Percentiles rank a stretch among this genome's conserved stretches.
Evolutionary conservation across 2,113 vertebrate genomes (phyloP).

Genomic region (Genyomyrus donnyi): DNA sequence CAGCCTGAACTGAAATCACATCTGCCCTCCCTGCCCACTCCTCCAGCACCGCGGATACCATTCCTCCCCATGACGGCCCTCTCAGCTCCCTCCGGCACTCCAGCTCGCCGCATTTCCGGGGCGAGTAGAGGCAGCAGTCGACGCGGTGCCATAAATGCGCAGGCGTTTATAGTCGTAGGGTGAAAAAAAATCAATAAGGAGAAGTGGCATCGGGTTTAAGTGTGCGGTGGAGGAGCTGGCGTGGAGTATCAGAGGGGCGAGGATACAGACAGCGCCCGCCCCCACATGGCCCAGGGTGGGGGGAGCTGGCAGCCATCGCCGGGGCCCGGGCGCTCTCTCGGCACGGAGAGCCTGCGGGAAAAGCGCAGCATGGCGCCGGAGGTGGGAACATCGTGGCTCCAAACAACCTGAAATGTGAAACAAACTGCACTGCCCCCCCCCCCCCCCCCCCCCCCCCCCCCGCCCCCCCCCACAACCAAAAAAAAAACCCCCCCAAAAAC

Average conservation of each 20-base stretch:
- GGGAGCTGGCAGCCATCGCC: neutral
- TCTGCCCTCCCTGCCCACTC: slow-evolving; percentile 8
- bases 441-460: no score
- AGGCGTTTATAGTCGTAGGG: neutral
- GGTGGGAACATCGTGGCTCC: neutral
- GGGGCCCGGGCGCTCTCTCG: neutral
- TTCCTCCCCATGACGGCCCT: neutral
- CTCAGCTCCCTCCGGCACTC: neutral
- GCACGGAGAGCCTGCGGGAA: neutral
- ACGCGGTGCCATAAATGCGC: neutral
- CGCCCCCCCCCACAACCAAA: no score
- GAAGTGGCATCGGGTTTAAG: neutral
- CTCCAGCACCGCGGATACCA: neutral
- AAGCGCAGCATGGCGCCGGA: neutral
- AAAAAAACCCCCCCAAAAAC: no score
- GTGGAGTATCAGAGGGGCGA: neutral
- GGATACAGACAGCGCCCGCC: slow-evolving; percentile 8
- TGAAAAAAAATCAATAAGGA: neutral
- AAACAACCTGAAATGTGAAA: neutral
- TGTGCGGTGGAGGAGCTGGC: neutral
- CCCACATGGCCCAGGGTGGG: slow-evolving; percentile 1
- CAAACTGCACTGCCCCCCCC: neutral
- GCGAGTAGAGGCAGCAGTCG: neutral
- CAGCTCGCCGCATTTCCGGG: neutral
- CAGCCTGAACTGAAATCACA: slow-evolving; percentile 29